Evolutionary conservation across 30 jellyfish, hydroid and myxozoan species (phyloP), one percentile per base, ranked within the genome.

Genomic region (Sanderia malayensis): DNA sequence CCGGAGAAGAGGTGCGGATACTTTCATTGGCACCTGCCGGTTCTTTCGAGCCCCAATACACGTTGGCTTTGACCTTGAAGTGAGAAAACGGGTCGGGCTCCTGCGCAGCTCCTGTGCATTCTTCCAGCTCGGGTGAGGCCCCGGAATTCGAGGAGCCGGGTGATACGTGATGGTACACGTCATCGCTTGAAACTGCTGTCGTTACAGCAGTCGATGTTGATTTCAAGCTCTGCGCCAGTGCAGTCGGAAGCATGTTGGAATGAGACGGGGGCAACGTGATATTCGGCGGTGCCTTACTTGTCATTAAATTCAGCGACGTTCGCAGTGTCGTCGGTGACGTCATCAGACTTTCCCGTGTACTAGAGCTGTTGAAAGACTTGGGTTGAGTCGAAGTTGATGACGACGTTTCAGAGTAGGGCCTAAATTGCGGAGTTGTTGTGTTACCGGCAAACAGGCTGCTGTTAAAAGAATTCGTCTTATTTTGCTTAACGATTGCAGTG

Each of bases 171-270:
- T 22, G 47, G 63, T 29, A 21, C 37, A 4, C 7, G 34, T 46
- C 47, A 2, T 73, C 74, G 23, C 46, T 19, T 18, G 46, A 11
- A 45, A 6, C 26, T 64, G 28, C 53, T 41, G 41, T 15, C 4
- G 80, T 4, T 20, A 47, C 23, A 0, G 34, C 11, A 2, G 58
- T 30, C 25, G 89, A 58, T n/a, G n/a, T n/a, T 11, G 70, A 52
- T 31, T 33, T 52, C 22, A 67, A 0, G 1, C 76, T 71, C 23
- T 78, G 46, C 23, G 89, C 44, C 41, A 78, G 46, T 0, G 76
- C 89, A 33, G 57, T 49, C 30, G 89, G 89, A 25, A 78, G 70
- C 89, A 64, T 66, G 82, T 78, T 55, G 11, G 89, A 78, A 44
- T 78, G 89, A 1, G 89, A 78, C 32, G 70, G 44, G 9, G 89